A percentile compares a stretch with the other conserved stretches of the same genome.
Conservation (phyloP, 1,140 invertebrate species). For the Tribolium madens region DNA sequence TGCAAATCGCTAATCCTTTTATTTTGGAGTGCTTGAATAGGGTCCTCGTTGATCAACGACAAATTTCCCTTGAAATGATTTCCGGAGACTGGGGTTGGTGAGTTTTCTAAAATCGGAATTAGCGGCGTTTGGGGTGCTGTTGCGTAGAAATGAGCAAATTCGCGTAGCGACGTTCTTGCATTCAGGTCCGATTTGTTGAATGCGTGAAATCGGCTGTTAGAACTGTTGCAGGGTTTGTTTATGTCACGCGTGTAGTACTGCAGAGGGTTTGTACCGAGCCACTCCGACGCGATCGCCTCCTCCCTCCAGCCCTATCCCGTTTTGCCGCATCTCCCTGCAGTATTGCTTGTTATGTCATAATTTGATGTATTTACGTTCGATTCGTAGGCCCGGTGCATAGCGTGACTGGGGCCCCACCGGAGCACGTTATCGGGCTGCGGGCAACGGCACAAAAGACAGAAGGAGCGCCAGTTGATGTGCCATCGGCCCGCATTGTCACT, state of each 20-base stretch:
- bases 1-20: slow-evolving; percentile 24
- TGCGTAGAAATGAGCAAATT: slow-evolving; percentile 24
- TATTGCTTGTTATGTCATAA: slow-evolving; percentile 45
- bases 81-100: not conserved
- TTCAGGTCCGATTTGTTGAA: not conserved
- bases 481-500: slow-evolving; percentile 23
- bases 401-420: slow-evolving; percentile 37
- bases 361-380: slow-evolving; percentile 45
- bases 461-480: slow-evolving; percentile 39
- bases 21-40: not conserved
- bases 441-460: slow-evolving; percentile 39
- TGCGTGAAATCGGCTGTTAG: slow-evolving; percentile 1
- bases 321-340: slow-evolving; percentile 46
- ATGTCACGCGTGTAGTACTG: slow-evolving; percentile 33
- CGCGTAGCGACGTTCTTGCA: not conserved
- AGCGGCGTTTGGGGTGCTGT: slow-evolving; percentile 21
- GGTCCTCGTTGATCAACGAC: not conserved
- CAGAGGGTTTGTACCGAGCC: slow-evolving; percentile 6
- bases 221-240: slow-evolving; percentile 18
- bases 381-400: slow-evolving; percentile 39
- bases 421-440: slow-evolving; percentile 40
- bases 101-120: slow-evolving; percentile 6
- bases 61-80: not conserved
- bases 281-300: not conserved
- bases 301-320: slow-evolving; percentile 8